Conservation (phyloP, 37 sponge, comb jelly and placozoan species). For the Hormiphora californensis region DNA sequence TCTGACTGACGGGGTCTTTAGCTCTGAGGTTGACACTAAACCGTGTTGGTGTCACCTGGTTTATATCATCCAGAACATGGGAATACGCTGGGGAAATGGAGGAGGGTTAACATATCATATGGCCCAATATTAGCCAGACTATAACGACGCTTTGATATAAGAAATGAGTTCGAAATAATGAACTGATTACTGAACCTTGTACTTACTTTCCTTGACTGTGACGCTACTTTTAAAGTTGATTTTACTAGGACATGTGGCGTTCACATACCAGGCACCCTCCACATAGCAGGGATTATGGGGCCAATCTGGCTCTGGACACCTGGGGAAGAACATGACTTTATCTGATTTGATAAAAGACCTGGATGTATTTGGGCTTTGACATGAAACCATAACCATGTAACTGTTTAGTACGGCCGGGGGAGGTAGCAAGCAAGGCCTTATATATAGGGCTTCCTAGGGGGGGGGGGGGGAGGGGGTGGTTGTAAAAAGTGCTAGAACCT, state of each 20-base stretch:
- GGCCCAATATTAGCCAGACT: too few species aligned
- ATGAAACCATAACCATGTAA: too few species aligned
- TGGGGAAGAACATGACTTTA: too few species aligned
- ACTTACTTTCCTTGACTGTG: slow-evolving; percentile 21
- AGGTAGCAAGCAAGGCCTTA: too few species aligned
- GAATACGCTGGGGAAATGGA: too few species aligned
- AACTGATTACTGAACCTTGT: background rate
- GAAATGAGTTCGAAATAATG: background rate
- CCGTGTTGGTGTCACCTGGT: slow-evolving; percentile 36
- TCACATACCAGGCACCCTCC: slow-evolving; percentile 8
- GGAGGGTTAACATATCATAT: too few species aligned
- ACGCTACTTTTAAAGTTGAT: slow-evolving; percentile 6
- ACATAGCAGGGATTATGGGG: slow-evolving; percentile 19
- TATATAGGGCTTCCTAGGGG: too few species aligned
- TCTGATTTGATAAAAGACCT: too few species aligned
- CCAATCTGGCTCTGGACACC: slow-evolving; percentile 11
- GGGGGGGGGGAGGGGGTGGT: too few species aligned
- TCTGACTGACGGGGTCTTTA: slow-evolving; percentile 20
- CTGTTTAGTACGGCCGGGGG: too few species aligned
- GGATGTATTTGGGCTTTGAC: too few species aligned
- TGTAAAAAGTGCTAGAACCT: too few species aligned
- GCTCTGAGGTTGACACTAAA: slow-evolving; percentile 43
- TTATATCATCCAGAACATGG: background rate
- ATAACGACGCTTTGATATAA: background rate
- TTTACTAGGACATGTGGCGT: background rate